phyloP scores from a whole-genome alignment of 2,113 vertebrate species.

The Microtus montanus region DNA sequence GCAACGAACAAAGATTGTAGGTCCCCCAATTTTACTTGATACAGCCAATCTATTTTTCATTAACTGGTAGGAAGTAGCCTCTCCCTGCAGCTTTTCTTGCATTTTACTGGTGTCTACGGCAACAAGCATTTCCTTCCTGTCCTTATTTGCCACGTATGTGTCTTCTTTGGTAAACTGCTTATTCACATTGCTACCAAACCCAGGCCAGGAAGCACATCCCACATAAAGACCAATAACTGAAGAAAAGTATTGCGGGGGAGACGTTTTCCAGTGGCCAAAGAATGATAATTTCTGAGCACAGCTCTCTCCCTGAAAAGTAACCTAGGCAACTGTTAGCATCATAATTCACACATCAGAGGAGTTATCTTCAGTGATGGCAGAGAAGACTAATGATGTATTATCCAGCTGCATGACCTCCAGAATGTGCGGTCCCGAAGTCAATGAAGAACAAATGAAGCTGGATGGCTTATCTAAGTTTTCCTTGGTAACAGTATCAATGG shows the following conservation, averaged over 20 bases:
- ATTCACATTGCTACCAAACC: neutral
- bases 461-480: neutral
- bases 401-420: neutral
- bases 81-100: neutral
- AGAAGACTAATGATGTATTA: neutral
- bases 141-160: neutral
- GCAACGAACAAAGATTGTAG: neutral
- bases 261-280: neutral
- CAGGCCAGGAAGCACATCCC: neutral
- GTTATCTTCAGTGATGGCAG: neutral
- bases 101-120: neutral
- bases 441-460: neutral
- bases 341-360: neutral
- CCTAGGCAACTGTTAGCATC: slow-evolving; percentile 12
- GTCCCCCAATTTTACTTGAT: neutral
- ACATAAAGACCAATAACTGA: neutral
- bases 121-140: neutral
- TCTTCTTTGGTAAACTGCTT: neutral
- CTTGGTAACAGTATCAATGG: neutral
- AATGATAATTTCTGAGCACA: neutral
- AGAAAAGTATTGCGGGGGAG: neutral
- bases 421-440: neutral
- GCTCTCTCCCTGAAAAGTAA: slow-evolving; percentile 7
- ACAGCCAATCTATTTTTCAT: neutral
- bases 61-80: neutral